A percentile compares a stretch with the other conserved stretches of the same genome.
Evolutionary conservation across 1,140 invertebrate species (phyloP).

Genomic region (Magallana ariakensis): DNA sequence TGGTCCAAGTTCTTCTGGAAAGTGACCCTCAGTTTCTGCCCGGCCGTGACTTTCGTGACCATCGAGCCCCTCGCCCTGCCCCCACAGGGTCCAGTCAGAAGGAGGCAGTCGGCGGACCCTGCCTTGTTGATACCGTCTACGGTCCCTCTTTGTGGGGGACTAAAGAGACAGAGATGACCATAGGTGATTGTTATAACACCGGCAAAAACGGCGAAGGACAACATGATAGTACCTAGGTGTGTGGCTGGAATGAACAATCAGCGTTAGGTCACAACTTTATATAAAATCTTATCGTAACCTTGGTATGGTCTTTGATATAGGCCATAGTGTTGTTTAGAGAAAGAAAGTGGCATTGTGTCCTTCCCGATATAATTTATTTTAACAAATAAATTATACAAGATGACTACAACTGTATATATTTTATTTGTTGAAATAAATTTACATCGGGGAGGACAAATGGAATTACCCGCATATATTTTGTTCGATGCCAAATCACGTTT

Average conservation of each 20-base stretch:
- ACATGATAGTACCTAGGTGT: neutral
- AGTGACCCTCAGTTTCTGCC: conserved; percentile 50
- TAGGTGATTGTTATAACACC: neutral
- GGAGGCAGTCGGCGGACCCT: conserved; percentile 46
- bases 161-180: conserved; percentile 44
- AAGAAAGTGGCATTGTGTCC: too few relatives aligned
- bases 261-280: too few relatives aligned
- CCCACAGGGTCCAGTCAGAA: conserved; percentile 42
- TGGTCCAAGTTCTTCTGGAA: conserved; percentile 58
- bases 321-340: too few relatives aligned
- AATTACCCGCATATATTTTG: too few relatives aligned
- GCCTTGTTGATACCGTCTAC: conserved; percentile 39
- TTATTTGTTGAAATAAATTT: too few relatives aligned
- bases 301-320: too few relatives aligned
- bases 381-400: too few relatives aligned
- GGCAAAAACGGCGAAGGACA: conserved; percentile 8
- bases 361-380: too few relatives aligned
- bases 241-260: neutral
- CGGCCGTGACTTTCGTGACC: neutral
- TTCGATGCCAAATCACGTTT: too few relatives aligned
- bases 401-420: too few relatives aligned
- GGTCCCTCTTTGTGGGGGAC: conserved; percentile 45
- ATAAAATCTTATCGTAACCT: too few relatives aligned
- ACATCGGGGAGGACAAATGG: too few relatives aligned
- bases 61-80: neutral